A percentile compares a stretch with the other conserved stretches of the same genome.
phyloP scores from a whole-genome alignment of 1,140 invertebrate species.

The Ooceraea biroi region DNA sequence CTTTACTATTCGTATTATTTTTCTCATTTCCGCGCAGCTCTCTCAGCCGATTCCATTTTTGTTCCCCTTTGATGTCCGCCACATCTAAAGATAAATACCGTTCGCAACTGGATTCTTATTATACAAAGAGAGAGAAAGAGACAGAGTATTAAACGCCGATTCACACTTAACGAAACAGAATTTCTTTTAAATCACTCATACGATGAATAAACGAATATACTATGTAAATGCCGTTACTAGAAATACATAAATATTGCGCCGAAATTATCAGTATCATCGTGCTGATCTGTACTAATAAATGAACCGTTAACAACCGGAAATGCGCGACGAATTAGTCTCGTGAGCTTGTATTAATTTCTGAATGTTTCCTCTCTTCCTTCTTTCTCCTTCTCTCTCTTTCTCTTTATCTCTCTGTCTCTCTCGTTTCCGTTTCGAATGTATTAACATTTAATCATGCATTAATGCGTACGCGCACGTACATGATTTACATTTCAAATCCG shows the following conservation, averaged over 20 bases:
- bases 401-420: neutral
- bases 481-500: constrained; percentile 72
- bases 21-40: neutral
- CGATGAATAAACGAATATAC: neutral
- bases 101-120: neutral
- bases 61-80: constrained; percentile 40
- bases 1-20: constrained; percentile 21
- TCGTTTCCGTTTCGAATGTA: constrained; percentile 50
- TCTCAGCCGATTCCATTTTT: constrained; percentile 51
- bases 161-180: neutral
- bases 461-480: constrained; percentile 23
- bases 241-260: neutral
- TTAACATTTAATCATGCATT: constrained; percentile 62
- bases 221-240: neutral
- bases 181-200: neutral
- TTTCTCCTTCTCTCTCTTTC: neutral
- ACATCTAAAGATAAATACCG: constrained; percentile 6
- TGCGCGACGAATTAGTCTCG: neutral
- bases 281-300: neutral
- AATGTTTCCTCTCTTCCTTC: neutral
- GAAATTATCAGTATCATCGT: neutral
- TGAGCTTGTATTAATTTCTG: constrained; percentile 62
- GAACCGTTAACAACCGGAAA: constrained; percentile 16
- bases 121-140: neutral
- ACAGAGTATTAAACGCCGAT: too few relatives aligned